Conservation (phyloP, 2,113 vertebrate genomes). For the Myodes glareolus region DNA sequence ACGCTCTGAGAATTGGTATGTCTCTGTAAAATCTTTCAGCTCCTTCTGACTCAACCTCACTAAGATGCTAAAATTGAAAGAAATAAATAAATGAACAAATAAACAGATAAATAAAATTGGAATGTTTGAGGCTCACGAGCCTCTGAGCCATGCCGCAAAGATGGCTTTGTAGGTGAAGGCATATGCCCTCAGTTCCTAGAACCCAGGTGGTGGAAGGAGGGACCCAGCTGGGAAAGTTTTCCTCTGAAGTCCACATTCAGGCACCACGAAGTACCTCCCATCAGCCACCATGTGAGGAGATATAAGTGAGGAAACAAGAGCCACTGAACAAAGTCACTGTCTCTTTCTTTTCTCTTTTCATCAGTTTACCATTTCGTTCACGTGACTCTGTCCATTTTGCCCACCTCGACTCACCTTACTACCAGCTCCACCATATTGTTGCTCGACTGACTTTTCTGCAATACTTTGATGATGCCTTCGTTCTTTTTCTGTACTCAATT, state of each 20-base stretch:
- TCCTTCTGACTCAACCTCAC: neutral
- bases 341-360: neutral
- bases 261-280: neutral
- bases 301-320: neutral
- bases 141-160: neutral
- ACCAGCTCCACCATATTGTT: neutral
- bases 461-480: neutral
- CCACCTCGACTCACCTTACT: neutral
- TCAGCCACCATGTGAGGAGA: neutral
- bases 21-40: neutral
- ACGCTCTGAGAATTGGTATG: neutral
- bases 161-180: no score
- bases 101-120: no score
- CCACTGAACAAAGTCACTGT: neutral
- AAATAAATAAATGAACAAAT: no score
- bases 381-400: neutral
- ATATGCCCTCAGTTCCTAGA: no score
- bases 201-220: neutral
- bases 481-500: neutral
- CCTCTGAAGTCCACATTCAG: neutral
- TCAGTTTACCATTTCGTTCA: neutral
- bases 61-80: neutral
- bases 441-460: neutral
- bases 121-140: neutral
- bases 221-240: no score